Evolutionary conservation across 2,888 invertebrate species (phyloP).

Genomic region (Achlya flavicornis): DNA sequence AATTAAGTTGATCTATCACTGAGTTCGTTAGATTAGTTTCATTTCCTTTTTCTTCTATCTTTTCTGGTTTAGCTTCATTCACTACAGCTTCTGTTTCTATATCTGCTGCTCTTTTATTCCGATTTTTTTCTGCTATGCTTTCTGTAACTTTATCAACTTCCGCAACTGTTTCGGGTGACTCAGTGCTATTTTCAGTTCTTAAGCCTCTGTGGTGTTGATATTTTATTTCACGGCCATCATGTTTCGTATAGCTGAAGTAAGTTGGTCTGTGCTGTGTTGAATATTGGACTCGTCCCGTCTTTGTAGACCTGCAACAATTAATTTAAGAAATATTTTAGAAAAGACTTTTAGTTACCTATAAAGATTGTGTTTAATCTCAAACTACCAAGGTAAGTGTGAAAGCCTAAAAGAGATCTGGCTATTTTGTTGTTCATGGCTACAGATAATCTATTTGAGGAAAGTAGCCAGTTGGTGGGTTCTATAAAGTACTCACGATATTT

Average conservation of each 20-base stretch:
- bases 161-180: slow-evolving; percentile 11
- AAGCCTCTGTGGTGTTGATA: slow-evolving; percentile 13
- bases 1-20: not conserved
- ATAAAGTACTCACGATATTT: no score
- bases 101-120: not conserved
- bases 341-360: not conserved
- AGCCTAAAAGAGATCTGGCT: no score
- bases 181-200: slow-evolving; percentile 26
- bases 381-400: no score
- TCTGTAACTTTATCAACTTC: slow-evolving; percentile 1
- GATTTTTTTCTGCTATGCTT: not conserved
- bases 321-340: not conserved
- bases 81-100: not conserved
- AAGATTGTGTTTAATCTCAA: no score
- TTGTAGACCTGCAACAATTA: slow-evolving; percentile 41
- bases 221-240: slow-evolving; percentile 17
- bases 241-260: slow-evolving; percentile 44
- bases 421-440: no score
- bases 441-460: no score
- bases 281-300: slow-evolving; percentile 41
- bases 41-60: not conserved
- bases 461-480: no score
- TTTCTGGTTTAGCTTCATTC: not conserved
- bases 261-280: slow-evolving; percentile 57
- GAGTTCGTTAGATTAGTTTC: not conserved